A percentile compares a stretch with the other conserved stretches of the same genome.
Conservation (phyloP, 2,113 vertebrate genomes). For the Salvator merianae region DNA sequence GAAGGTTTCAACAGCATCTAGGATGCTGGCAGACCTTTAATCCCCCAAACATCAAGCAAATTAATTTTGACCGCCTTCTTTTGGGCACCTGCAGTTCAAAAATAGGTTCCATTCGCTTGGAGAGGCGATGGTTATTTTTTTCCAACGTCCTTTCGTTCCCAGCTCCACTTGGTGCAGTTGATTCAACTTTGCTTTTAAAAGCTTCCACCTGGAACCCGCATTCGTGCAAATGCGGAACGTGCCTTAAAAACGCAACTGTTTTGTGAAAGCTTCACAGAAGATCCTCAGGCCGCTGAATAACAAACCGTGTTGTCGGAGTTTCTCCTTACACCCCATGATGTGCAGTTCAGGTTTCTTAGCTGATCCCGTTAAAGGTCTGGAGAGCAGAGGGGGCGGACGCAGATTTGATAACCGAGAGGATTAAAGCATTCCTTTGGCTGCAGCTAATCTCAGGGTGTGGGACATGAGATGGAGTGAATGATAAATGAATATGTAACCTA, state of each 20-base stretch:
- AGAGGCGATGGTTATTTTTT: not conserved
- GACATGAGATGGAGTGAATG: too few species aligned
- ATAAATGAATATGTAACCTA: too few species aligned
- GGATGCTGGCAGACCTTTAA: not conserved
- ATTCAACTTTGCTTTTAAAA: not conserved
- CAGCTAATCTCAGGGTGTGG: conserved; percentile 44
- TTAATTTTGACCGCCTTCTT: not conserved
- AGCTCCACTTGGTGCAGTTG: not conserved
- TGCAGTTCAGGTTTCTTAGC: conserved; percentile 12
- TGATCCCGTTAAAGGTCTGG: not conserved
- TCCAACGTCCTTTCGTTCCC: too few species aligned
- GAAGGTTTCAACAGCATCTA: not conserved
- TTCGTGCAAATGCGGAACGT: not conserved
- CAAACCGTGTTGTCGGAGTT: not conserved
- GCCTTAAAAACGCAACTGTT: not conserved
- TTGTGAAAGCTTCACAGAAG: not conserved
- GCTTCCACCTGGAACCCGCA: not conserved
- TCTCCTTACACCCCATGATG: not conserved
- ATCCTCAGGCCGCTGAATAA: not conserved
- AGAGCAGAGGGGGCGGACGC: rapidly evolving
- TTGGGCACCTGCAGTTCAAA: not conserved
- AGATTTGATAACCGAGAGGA: not conserved
- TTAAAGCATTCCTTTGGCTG: conserved; percentile 45
- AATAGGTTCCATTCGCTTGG: not conserved
- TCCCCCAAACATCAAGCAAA: not conserved